Conservation (phyloP, 2,888 invertebrate species). For the Deroplatys truncata region DNA sequence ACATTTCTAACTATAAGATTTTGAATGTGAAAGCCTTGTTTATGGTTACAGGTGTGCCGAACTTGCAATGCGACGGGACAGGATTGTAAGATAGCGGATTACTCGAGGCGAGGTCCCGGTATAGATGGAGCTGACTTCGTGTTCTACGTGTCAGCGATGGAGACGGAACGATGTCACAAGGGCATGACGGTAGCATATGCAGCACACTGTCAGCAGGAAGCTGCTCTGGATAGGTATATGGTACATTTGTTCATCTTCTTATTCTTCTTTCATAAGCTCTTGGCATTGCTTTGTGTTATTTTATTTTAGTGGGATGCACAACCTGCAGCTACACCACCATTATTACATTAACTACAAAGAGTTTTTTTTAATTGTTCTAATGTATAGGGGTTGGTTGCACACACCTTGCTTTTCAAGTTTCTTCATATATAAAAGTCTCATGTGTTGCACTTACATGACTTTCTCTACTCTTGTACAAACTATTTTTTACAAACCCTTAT, state of each 20-base stretch:
- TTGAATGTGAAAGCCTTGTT: too few species aligned
- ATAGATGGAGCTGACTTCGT: slow-evolving; percentile 88
- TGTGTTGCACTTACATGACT: too few species aligned
- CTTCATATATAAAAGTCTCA: too few species aligned
- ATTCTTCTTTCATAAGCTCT: neutral
- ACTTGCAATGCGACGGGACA: slow-evolving; percentile 84
- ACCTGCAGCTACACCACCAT: neutral
- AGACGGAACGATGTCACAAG: slow-evolving; percentile 87
- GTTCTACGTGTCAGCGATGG: slow-evolving; percentile 92
- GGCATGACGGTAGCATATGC: slow-evolving; percentile 95
- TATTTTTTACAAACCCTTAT: too few species aligned
- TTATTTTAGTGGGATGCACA: neutral
- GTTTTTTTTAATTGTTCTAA: too few species aligned
- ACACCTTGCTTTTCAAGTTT: too few species aligned
- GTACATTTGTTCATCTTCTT: neutral
- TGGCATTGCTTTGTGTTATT: neutral
- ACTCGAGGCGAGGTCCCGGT: slow-evolving; percentile 56
- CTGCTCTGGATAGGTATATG: slow-evolving; percentile 75
- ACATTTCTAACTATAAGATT: too few species aligned
- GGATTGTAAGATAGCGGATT: slow-evolving; percentile 59
- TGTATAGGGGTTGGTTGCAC: too few species aligned
- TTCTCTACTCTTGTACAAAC: too few species aligned
- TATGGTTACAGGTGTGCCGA: slow-evolving; percentile 66
- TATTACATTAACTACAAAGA: neutral
- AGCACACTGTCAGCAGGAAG: slow-evolving; percentile 97